A percentile compares a stretch with the other conserved stretches of the same genome.
Evolutionary conservation across 2,113 vertebrate species (phyloP).

Genomic region (Prietella phreatophila): DNA sequence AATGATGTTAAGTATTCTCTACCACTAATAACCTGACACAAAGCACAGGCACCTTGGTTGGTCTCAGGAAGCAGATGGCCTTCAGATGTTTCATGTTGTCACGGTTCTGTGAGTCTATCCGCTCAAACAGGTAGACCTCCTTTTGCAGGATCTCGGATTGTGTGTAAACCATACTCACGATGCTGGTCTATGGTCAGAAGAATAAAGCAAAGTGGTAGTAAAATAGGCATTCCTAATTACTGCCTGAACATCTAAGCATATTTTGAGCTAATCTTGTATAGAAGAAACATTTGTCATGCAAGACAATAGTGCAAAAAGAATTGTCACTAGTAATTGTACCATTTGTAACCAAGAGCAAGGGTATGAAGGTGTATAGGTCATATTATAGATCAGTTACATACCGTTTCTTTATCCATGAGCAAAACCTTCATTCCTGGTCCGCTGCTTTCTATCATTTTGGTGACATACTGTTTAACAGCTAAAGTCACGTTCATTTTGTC

Average conservation of each 20-base stretch:
- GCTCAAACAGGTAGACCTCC: slow-evolving; percentile 95
- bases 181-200: slow-evolving; percentile 77
- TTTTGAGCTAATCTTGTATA: background rate
- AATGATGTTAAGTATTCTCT: background rate
- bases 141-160: slow-evolving; percentile 97
- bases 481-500: slow-evolving; percentile 88
- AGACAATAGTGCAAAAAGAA: background rate
- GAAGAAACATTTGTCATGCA: background rate
- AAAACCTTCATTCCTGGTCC: slow-evolving; percentile 96
- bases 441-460: slow-evolving; percentile 95
- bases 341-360: background rate
- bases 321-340: background rate
- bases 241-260: background rate
- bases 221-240: background rate
- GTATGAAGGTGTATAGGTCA: background rate
- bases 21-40: background rate
- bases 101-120: slow-evolving; percentile 85
- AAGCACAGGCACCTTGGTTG: slow-evolving; percentile 80
- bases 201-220: background rate
- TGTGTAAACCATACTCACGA: slow-evolving; percentile 93
- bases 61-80: slow-evolving; percentile 90
- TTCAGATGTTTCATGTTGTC: slow-evolving; percentile 95
- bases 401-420: slow-evolving; percentile 96
- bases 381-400: slow-evolving; percentile 55
- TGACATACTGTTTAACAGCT: slow-evolving; percentile 91